Base-by-base conservation (phyloP, 2,113 vertebrate species). In the Melanostigma gelatinosum region DNA sequence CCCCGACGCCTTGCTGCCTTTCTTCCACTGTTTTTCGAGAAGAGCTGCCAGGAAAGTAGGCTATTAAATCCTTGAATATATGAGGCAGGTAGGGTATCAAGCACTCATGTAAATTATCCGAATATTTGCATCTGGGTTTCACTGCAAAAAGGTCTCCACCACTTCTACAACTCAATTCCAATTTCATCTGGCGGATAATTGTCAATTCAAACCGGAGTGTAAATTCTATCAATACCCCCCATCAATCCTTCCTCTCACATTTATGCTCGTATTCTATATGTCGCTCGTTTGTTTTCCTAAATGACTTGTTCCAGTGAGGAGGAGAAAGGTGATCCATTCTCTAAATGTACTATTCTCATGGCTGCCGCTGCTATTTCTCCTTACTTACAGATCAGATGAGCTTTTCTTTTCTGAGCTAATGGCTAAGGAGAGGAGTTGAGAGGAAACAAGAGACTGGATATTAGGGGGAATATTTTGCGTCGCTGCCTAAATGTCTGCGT, bases 81-180 rank as follows among this genome's bases (percentile, higher is more conserved):
- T 84, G 82, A 91, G 79, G 82, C 84, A 86, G 46, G 66, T 61
- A 80, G 77, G 72, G 54, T 61, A 88, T 86, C 80, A 91, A 81
- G 81, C 42, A 8, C 71, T 83, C 85, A 80, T 85, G 84, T 89
- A 90, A 91, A 93, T 92, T 82, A 90, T 91, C 61, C 76, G 64
- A 90, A 90, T 90, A 91, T 91, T 92, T 92, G 86, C 89, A 91
- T 88, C 54, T 77, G 58, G 77, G 82, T 84, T 88, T 89, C 70
- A 77, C 73, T 76, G 84, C 78, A 24, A 70, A 84, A 88, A 77
- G 74, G 75, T 79, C 84, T 63, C 67, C 60, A 66, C 20, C 76
- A 87, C 68, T 85, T 84, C 83, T 83, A 83, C 79, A 86, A 83
- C 85, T 84, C 90, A 83, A 92, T 91, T 91, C 74, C 85, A 91